Evolutionary conservation across 2,888 invertebrate species (phyloP).

Genomic region (Ophion ellenae): DNA sequence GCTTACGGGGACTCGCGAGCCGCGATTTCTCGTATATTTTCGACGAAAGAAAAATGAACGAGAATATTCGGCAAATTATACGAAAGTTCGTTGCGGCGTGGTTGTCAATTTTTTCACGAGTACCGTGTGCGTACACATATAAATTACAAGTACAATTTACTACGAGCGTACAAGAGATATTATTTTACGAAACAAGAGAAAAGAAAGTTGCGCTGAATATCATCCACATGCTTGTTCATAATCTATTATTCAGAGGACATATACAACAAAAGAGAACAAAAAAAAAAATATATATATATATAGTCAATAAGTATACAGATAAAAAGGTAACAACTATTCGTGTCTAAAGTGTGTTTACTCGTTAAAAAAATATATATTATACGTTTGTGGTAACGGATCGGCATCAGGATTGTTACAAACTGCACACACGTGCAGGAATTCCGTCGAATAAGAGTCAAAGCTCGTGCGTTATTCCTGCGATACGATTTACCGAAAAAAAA

Average conservation of each 20-base stretch:
- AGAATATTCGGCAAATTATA: slow-evolving; percentile 9
- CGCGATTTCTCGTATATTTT: slow-evolving; percentile 17
- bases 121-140: slow-evolving; percentile 36
- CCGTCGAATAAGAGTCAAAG: slow-evolving; percentile 10
- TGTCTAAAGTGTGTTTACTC: slow-evolving; percentile 65
- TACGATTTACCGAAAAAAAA: not conserved
- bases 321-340: slow-evolving; percentile 59
- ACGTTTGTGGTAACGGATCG: slow-evolving; percentile 36
- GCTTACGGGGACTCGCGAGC: not conserved
- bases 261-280: slow-evolving; percentile 7
- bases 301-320: slow-evolving; percentile 57
- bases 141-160: slow-evolving; percentile 54
- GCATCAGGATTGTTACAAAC: slow-evolving; percentile 32
- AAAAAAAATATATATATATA: slow-evolving; percentile 45
- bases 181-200: slow-evolving; percentile 55
- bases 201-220: slow-evolving; percentile 48
- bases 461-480: not conserved
- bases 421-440: slow-evolving; percentile 4
- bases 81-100: slow-evolving; percentile 33
- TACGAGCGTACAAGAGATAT: slow-evolving; percentile 40
- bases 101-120: slow-evolving; percentile 65
- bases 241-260: slow-evolving; percentile 54
- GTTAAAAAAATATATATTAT: slow-evolving; percentile 55
- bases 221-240: slow-evolving; percentile 61
- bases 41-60: slow-evolving; percentile 35